phyloP scores from a whole-genome alignment of 2,113 vertebrate genomes.

The Pedionomus torquatus region DNA sequence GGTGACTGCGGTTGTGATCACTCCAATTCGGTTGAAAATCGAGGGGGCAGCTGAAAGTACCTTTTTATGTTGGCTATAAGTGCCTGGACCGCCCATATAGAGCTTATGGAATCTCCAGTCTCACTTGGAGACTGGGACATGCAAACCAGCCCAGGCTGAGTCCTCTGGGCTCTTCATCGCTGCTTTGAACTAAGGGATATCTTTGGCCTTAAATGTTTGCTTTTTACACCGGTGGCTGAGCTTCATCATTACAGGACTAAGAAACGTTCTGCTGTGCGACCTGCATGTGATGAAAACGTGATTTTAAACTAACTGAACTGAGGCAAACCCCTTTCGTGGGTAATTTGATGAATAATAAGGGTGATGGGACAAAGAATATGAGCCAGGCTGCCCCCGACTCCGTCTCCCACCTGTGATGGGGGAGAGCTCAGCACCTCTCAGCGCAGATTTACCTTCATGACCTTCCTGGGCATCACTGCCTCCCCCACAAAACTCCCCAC shows the following conservation, averaged over 20 bases:
- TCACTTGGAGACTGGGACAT: accelerated
- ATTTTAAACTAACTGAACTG: background rate
- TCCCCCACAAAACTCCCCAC: background rate
- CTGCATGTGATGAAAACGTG: accelerated
- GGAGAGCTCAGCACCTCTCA: background rate
- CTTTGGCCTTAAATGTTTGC: background rate
- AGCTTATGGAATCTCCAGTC: background rate
- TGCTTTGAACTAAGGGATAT: too few species aligned
- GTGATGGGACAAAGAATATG: background rate
- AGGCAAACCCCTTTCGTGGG: background rate
- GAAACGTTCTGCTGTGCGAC: background rate
- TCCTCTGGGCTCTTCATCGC: background rate
- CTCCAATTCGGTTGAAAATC: accelerated
- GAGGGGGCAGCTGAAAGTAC: background rate
- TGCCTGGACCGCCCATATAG: background rate
- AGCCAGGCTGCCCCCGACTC: background rate
- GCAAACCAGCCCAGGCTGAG: background rate
- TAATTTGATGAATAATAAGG: background rate
- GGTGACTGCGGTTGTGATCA: accelerated
- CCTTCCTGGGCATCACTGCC: background rate
- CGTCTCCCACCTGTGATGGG: background rate
- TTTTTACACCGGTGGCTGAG: background rate
- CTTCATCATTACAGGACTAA: background rate
- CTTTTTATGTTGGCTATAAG: background rate
- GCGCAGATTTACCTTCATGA: background rate